Percentiles rank a stretch among this genome's conserved stretches.
phyloP scores from a whole-genome alignment of 2,797 vertebrate genomes.

The Acomys russatus region DNA sequence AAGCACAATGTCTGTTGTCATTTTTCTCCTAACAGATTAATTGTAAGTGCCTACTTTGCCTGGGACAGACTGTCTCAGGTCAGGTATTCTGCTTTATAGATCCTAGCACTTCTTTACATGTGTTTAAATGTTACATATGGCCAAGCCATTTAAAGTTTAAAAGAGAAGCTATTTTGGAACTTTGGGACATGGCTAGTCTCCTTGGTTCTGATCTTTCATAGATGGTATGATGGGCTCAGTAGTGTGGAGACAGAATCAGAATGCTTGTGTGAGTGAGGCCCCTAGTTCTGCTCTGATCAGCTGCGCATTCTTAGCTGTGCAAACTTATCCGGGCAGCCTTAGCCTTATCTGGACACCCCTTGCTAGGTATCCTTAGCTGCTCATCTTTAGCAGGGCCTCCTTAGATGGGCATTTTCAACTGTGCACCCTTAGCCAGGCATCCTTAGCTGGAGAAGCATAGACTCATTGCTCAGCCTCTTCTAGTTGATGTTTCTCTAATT shows the following conservation, averaged over 20 bases:
- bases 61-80: neutral
- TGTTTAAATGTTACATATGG: neutral
- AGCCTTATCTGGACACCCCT: neutral
- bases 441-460: neutral
- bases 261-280: no score
- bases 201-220: neutral
- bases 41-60: neutral
- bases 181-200: neutral
- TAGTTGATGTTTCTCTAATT: neutral
- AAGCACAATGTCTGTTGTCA: neutral
- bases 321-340: neutral
- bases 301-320: neutral
- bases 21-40: neutral
- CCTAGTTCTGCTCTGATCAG: neutral
- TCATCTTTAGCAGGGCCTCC: neutral
- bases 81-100: neutral
- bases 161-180: constrained; percentile 29
- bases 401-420: neutral
- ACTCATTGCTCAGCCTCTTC: neutral
- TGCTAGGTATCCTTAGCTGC: neutral
- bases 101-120: neutral
- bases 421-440: neutral
- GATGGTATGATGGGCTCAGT: neutral
- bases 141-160: neutral
- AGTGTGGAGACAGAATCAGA: neutral